Evolutionary conservation across 2,113 vertebrate genomes (phyloP).

Genomic region (Oncorhynchus keta): DNA sequence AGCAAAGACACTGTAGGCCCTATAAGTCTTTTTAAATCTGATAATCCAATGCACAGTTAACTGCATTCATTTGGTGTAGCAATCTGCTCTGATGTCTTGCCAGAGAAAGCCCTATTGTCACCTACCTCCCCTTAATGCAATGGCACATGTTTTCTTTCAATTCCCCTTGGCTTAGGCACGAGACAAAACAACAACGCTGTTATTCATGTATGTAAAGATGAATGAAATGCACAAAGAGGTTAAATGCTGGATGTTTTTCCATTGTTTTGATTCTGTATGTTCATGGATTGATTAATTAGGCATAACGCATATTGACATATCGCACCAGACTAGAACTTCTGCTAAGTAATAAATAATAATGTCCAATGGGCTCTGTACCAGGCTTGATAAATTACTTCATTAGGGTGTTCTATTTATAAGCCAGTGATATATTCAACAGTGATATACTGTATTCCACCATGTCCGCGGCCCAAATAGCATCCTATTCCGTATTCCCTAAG

Average conservation of each 20-base stretch:
- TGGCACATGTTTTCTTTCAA: neutral
- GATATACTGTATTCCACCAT: constrained; percentile 14
- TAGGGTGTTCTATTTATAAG: constrained; percentile 61
- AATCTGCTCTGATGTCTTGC: neutral
- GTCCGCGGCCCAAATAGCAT: too few species aligned
- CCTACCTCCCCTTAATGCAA: neutral
- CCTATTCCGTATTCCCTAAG: constrained; percentile 15
- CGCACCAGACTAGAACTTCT: constrained; percentile 47
- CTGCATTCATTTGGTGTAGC: neutral
- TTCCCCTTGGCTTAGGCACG: neutral
- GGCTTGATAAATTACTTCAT: constrained; percentile 57
- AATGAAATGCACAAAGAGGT: constrained; percentile 39
- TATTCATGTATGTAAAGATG: constrained; percentile 30
- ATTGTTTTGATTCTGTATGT: constrained; percentile 34
- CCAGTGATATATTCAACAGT: constrained; percentile 31
- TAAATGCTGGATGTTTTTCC: constrained; percentile 32
- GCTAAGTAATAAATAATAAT: constrained; percentile 61
- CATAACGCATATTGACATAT: constrained; percentile 56
- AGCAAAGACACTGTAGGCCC: too few species aligned
- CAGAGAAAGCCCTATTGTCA: neutral
- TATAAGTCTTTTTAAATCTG: too few species aligned
- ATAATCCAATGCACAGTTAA: too few species aligned
- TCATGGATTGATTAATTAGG: constrained; percentile 63
- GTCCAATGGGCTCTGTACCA: constrained; percentile 35
- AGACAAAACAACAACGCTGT: constrained; percentile 14